phyloP scores from a whole-genome alignment of 2,888 invertebrate genomes.

The Phragmatobia fuliginosa region DNA sequence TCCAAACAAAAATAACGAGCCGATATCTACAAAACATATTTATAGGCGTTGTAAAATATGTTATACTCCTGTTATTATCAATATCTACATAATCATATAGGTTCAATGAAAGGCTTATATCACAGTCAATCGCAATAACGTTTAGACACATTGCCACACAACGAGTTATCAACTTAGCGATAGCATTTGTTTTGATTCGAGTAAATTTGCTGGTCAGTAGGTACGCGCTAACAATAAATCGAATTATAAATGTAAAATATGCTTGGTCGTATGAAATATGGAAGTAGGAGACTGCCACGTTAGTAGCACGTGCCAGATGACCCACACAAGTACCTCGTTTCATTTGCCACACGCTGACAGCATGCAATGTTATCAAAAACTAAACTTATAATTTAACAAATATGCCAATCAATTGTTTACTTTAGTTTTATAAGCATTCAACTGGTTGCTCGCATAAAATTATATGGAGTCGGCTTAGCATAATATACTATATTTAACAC shows the following conservation, averaged over 20 bases:
- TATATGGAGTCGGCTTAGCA: not conserved
- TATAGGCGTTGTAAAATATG: not conserved
- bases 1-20: not conserved
- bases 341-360: slow-evolving; percentile 33
- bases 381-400: not conserved
- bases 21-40: not conserved
- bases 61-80: slow-evolving; percentile 1
- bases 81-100: not conserved
- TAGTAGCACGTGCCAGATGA: slow-evolving; percentile 60
- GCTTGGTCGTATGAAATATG: slow-evolving; percentile 38
- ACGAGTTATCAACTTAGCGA: slow-evolving; percentile 52
- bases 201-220: slow-evolving; percentile 50
- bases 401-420: slow-evolving; percentile 7
- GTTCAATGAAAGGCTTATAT: slow-evolving; percentile 12
- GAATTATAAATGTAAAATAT: slow-evolving; percentile 49
- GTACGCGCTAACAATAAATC: slow-evolving; percentile 52
- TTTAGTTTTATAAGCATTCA: not conserved
- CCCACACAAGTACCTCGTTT: slow-evolving; percentile 66
- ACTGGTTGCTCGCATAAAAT: not conserved
- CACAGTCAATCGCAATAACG: slow-evolving; percentile 29
- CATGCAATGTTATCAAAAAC: slow-evolving; percentile 33
- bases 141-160: slow-evolving; percentile 33
- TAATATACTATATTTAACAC: not conserved
- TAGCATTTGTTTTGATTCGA: slow-evolving; percentile 52
- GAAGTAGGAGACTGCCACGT: slow-evolving; percentile 61